These are phyloP conservation scores for Cassiopea xamachana DNA, from an alignment of 30 jellyfish, hydroid and myxozoan species.

Conservation along the genomic window DNA sequence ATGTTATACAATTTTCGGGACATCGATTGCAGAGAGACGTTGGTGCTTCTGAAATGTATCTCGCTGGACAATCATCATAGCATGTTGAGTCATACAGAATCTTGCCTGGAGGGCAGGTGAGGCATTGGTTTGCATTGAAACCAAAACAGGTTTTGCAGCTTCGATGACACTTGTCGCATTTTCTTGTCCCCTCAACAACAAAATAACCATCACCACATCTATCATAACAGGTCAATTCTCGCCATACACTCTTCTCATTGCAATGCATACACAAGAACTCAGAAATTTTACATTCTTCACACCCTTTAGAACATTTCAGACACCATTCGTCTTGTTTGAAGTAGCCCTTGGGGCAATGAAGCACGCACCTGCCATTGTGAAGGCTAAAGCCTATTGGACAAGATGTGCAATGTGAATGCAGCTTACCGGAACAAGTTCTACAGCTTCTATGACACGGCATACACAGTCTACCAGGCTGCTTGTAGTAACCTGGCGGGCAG, in stretches of 20 bases:
- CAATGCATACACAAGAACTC: slow-evolving; percentile 85
- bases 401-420: slow-evolving; percentile 51
- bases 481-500: slow-evolving; percentile 74
- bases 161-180: slow-evolving; percentile 64
- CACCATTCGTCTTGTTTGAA: slow-evolving; percentile 71
- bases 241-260: slow-evolving; percentile 71
- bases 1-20: slow-evolving; percentile 62
- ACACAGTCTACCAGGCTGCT: slow-evolving; percentile 59
- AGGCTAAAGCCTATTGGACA: slow-evolving; percentile 59
- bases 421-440: slow-evolving; percentile 54
- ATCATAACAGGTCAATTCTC: slow-evolving; percentile 69
- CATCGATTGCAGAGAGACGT: slow-evolving; percentile 61
- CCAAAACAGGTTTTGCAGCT: slow-evolving; percentile 76
- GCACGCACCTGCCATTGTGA: slow-evolving; percentile 54
- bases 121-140: slow-evolving; percentile 73
- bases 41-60: slow-evolving; percentile 60
- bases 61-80: slow-evolving; percentile 73
- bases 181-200: slow-evolving; percentile 52
- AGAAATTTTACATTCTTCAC: slow-evolving; percentile 77
- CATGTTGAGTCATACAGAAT: slow-evolving; percentile 61
- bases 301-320: slow-evolving; percentile 75
- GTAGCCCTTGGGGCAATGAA: slow-evolving; percentile 73
- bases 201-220: slow-evolving; percentile 70
- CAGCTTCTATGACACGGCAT: slow-evolving; percentile 78
- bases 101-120: slow-evolving; percentile 63